Percentiles rank a stretch among this genome's conserved stretches.
Conservation (phyloP, 2,888 invertebrate genomes). For the Phortica okadai region DNA sequence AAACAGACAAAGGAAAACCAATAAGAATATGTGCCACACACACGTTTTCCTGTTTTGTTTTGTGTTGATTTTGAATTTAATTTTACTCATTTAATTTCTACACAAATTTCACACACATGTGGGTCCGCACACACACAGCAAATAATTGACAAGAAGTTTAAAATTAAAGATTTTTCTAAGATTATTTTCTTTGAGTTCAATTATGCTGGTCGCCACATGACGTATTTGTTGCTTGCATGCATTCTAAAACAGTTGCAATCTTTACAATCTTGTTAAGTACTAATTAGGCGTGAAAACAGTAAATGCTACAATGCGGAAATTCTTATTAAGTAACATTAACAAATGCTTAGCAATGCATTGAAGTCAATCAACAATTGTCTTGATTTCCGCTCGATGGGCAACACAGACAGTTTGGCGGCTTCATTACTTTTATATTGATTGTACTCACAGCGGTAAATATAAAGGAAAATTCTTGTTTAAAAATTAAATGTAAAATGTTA, state of each 20-base stretch:
- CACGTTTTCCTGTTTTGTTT: neutral
- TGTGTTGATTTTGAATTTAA: neutral
- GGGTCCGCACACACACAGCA: too few relatives aligned
- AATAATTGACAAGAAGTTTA: too few relatives aligned
- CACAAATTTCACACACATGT: neutral
- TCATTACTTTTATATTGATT: too few relatives aligned
- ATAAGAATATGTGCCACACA: neutral
- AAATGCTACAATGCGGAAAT: neutral
- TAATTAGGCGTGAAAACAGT: constrained; percentile 24
- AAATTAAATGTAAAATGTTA: neutral
- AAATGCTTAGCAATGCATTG: neutral
- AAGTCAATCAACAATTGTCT: neutral
- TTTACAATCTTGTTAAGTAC: neutral
- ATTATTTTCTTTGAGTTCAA: neutral
- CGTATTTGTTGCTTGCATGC: neutral
- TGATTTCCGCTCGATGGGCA: neutral
- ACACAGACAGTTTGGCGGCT: neutral
- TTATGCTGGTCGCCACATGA: neutral
- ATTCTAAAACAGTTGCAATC: neutral
- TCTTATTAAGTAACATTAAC: neutral
- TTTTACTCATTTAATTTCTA: neutral
- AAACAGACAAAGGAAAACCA: neutral
- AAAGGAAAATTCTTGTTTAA: neutral
- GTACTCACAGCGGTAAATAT: neutral
- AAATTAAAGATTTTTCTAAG: neutral